Percentiles rank a stretch among this genome's conserved stretches.
These are phyloP conservation scores for Ptychoptera albimana DNA, from an alignment of 2,888 invertebrate genomes.

Conservation along the genomic window DNA sequence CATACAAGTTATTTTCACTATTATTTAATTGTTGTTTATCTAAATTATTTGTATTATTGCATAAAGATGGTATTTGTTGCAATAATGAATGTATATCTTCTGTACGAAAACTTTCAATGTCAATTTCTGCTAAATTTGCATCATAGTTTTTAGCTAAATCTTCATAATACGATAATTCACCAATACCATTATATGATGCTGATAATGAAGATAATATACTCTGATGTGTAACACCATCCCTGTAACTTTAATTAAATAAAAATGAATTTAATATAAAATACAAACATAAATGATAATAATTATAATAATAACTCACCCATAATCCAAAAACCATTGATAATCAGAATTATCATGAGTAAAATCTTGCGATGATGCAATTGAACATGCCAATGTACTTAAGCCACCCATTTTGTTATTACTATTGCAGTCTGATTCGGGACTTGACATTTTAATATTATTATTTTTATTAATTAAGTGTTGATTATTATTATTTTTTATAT, in stretches of 20 bases:
- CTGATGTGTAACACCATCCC: constrained; percentile 63
- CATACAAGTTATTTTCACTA: constrained; percentile 1
- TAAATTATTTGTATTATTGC: constrained; percentile 35
- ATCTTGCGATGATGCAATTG: constrained; percentile 35
- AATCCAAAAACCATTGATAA: constrained; percentile 83
- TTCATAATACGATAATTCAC: constrained; percentile 59
- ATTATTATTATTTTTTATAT: constrained; percentile 27
- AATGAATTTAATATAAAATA: neutral
- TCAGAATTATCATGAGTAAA: constrained; percentile 77
- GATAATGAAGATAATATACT: constrained; percentile 70
- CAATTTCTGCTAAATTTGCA: constrained; percentile 85
- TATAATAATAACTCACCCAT: constrained; percentile 42
- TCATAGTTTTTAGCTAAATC: constrained; percentile 77
- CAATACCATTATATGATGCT: constrained; percentile 59
- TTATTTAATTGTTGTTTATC: no score
- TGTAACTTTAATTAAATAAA: constrained; percentile 40
- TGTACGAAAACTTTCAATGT: constrained; percentile 86
- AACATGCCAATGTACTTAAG: constrained; percentile 19
- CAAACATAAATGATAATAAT: neutral
- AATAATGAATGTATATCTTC: constrained; percentile 81
- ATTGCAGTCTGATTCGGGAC: constrained; percentile 27
- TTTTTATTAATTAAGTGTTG: constrained; percentile 12
- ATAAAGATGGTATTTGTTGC: constrained; percentile 58
- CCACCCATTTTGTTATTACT: constrained; percentile 25
- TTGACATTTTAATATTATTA: constrained; percentile 15